A percentile compares a stretch with the other conserved stretches of the same genome.
Evolutionary conservation across 1,140 invertebrate species (phyloP).

Genomic region (Trachymyrmex septentrionalis): DNA sequence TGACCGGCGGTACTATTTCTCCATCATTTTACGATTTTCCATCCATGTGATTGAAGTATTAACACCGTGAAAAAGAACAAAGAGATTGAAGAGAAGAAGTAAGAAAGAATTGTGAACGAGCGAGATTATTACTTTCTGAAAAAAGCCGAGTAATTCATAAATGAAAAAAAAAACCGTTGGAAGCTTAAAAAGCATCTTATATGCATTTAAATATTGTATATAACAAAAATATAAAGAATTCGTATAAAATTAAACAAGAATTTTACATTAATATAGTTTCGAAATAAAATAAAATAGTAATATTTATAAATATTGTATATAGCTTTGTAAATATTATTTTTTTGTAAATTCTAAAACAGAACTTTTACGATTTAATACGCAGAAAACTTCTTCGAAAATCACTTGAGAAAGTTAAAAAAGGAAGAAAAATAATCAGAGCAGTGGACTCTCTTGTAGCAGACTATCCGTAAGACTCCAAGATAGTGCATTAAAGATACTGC

Average conservation of each 20-base stretch:
- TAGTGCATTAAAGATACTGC: not conserved
- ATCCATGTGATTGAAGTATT: not conserved
- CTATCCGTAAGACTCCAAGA: slow-evolving; percentile 9
- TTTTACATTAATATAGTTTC: not conserved
- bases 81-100: too few relatives aligned
- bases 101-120: not conserved
- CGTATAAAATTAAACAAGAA: not conserved
- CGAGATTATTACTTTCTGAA: not conserved
- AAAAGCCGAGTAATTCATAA: not conserved
- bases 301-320: too few relatives aligned
- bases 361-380: not conserved
- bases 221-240: not conserved
- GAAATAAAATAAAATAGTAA: too few relatives aligned
- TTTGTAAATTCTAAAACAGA: not conserved
- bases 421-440: not conserved
- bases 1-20: not conserved
- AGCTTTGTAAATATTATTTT: not conserved
- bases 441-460: not conserved
- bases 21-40: slow-evolving; percentile 26
- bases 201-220: not conserved
- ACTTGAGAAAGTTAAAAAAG: not conserved
- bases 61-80: not conserved
- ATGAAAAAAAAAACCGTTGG: not conserved
- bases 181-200: not conserved
- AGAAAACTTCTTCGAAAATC: not conserved